Evolutionary conservation across 2,113 vertebrate genomes (phyloP), one percentile per base, ranked within the genome.

Genomic region (Syngnathus scovelli): DNA sequence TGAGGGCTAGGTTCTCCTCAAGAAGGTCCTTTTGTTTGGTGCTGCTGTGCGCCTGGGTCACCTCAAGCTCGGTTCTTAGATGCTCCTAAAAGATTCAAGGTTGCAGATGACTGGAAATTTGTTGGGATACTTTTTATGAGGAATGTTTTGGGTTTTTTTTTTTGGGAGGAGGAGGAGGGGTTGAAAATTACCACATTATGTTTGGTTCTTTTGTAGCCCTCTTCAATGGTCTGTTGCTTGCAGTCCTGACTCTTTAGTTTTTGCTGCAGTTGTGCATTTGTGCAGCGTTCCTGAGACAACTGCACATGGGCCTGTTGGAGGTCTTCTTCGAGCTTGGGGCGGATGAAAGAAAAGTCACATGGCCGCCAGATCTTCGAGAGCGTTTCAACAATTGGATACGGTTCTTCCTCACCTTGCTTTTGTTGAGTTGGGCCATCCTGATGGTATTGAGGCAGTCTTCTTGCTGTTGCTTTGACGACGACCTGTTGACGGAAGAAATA

Each of bases 381-480:
- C 6, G 11, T 27, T 21, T 7, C 4, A 27, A 63, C 12, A 13
- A 23, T 52, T 52, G 9, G 6, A n/a, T 8, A 43, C 96, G 94
- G 55, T 88, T 93, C 64, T 78, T 91, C 82, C 78, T 89, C 62
- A 98, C 89, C 65, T 94, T 93, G 44, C 94, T 93, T 73, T 75
- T 85, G 61, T 76, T 90, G 72, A 91, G 93, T 69, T 94, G 91
- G 81, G 92, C 90, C 1, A 94, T 82, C 62, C 89, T 91, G 74
- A 92, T 89, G 52, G 83, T 76, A 68, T 88, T 94, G 59, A 89
- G 90, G 38, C 92, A 91, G 75, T 94, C 94, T 65, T 96, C 94
- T 69, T 95, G 91, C 75, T 97, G 93, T 86, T 96, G 93, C 83
- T 94, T 94, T 74, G 97, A 85, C 68, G 89, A 79, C 85, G 94